Evolutionary conservation across 2,113 vertebrate species (phyloP).

Genomic region (Cynopterus brachyotis): DNA sequence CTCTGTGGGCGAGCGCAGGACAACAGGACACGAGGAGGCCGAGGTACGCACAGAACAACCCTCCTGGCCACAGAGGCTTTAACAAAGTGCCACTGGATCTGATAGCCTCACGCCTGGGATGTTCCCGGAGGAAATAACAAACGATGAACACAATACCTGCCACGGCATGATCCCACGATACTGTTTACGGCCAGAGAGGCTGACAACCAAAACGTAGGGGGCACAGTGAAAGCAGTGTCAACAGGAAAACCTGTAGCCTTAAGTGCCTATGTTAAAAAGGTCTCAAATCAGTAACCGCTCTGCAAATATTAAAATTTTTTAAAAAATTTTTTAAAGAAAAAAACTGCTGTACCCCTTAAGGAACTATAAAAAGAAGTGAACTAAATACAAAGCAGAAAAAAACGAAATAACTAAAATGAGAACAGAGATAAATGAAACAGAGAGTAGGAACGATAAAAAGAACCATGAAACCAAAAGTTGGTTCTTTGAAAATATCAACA

Average conservation of each 20-base stretch:
- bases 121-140: rapidly evolving
- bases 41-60: rapidly evolving
- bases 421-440: rapidly evolving
- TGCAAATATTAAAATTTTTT: too few relatives aligned
- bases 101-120: rapidly evolving
- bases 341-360: too few relatives aligned
- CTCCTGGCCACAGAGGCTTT: background rate
- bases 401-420: background rate
- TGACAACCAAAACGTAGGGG: background rate
- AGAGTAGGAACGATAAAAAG: background rate
- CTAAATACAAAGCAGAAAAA: background rate
- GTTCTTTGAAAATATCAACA: background rate
- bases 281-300: background rate
- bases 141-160: rapidly evolving
- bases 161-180: background rate
- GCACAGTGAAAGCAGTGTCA: rapidly evolving
- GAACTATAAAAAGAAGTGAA: too few relatives aligned
- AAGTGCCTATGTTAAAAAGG: rapidly evolving
- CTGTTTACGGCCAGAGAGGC: background rate
- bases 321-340: too few relatives aligned
- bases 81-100: background rate
- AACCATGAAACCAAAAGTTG: background rate
- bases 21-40: too few relatives aligned
- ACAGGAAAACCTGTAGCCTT: rapidly evolving
- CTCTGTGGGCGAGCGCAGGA: rapidly evolving